phyloP scores from a whole-genome alignment of 2,888 invertebrate species.

The Emmelina monodactyla region DNA sequence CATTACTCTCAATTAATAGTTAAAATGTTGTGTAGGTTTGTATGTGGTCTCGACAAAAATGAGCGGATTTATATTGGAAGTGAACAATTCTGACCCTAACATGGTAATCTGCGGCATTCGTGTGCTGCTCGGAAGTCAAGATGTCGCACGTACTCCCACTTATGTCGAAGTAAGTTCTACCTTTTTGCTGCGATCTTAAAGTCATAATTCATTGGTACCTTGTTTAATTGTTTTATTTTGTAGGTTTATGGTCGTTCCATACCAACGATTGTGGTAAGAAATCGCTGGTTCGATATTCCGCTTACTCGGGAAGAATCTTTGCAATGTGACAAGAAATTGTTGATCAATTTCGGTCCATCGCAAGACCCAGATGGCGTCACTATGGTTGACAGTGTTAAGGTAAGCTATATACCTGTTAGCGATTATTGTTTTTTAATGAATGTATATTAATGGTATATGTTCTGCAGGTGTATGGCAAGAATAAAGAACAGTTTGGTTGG shows the following conservation, averaged over 20 bases:
- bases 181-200: neutral
- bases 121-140: slow-evolving; percentile 86
- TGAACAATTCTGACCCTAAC: slow-evolving; percentile 85
- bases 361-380: slow-evolving; percentile 88
- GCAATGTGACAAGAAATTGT: slow-evolving; percentile 89
- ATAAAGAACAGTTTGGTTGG: slow-evolving; percentile 96
- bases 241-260: slow-evolving; percentile 77
- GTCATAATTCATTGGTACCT: neutral
- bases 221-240: slow-evolving; percentile 8
- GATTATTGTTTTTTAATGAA: neutral
- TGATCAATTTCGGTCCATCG: slow-evolving; percentile 83
- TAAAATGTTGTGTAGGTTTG: slow-evolving; percentile 67
- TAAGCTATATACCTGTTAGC: slow-evolving; percentile 27
- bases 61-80: slow-evolving; percentile 87
- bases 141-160: slow-evolving; percentile 78
- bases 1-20: neutral
- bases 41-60: slow-evolving; percentile 94
- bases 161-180: slow-evolving; percentile 69
- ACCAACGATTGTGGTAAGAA: slow-evolving; percentile 75
- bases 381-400: slow-evolving; percentile 93
- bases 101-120: slow-evolving; percentile 91
- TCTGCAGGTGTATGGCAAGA: slow-evolving; percentile 82
- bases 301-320: slow-evolving; percentile 93
- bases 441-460: too few species aligned
- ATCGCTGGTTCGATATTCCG: slow-evolving; percentile 96